Conservation (phyloP, 1,140 invertebrate species). For the Cyrtorhinus lividipennis region DNA sequence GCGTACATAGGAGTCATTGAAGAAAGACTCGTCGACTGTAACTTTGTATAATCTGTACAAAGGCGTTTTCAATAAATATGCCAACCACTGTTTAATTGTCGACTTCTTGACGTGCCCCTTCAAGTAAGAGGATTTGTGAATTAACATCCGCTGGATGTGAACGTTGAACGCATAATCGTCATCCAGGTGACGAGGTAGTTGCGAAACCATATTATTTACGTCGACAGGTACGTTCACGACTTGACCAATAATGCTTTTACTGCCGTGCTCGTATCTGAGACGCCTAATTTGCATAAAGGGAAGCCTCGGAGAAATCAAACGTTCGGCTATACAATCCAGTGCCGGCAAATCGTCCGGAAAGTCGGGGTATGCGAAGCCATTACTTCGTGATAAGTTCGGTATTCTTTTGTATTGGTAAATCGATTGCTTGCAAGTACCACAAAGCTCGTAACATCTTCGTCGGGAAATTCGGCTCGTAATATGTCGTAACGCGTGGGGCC, state of each 20-base stretch:
- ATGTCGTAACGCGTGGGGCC: background rate
- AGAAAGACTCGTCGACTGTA: slow-evolving; percentile 21
- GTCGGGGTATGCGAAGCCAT: background rate
- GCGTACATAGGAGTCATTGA: slow-evolving; percentile 5
- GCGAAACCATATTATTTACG: background rate
- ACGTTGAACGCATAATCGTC: slow-evolving; percentile 10
- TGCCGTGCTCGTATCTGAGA: slow-evolving; percentile 2
- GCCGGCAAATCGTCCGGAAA: background rate
- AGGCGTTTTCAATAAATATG: slow-evolving; percentile 16
- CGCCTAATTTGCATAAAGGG: slow-evolving; percentile 3
- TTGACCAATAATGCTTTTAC: slow-evolving; percentile 2
- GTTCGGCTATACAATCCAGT: background rate
- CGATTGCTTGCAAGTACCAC: slow-evolving; percentile 2
- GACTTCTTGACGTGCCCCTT: slow-evolving; percentile 19
- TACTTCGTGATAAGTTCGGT: background rate
- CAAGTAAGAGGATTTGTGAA: slow-evolving; percentile 18
- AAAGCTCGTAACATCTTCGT: background rate
- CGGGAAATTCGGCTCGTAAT: background rate
- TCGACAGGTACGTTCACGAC: slow-evolving; percentile 1
- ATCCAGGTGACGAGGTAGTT: background rate
- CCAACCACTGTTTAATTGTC: slow-evolving; percentile 19
- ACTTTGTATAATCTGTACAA: slow-evolving; percentile 23
- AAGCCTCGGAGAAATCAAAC: slow-evolving; percentile 2
- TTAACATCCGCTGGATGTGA: slow-evolving; percentile 12
- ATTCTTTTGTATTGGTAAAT: background rate